A percentile compares a stretch with the other conserved stretches of the same genome.
These are phyloP conservation scores for Riparia riparia DNA, from an alignment of 2,113 vertebrate species.

Conservation along the genomic window DNA sequence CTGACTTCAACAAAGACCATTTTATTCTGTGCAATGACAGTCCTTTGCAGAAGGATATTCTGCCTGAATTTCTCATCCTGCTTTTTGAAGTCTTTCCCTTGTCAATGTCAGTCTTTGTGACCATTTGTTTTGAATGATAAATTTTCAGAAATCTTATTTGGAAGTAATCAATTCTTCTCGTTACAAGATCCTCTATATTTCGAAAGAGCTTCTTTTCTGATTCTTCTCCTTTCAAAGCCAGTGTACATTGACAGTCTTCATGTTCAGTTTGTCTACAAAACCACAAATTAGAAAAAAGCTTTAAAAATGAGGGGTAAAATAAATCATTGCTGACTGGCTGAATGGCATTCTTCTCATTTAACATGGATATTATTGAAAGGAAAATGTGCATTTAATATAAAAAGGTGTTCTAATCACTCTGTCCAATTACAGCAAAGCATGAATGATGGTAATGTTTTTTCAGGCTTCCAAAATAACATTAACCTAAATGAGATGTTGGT, in stretches of 20 bases:
- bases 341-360: conserved; percentile 6
- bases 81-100: not conserved
- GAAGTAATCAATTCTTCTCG: not conserved
- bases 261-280: not conserved
- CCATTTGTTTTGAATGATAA: conserved; percentile 2
- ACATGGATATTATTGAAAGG: not conserved
- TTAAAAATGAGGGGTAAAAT: not conserved
- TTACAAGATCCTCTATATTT: not conserved
- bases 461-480: not conserved
- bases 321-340: not conserved
- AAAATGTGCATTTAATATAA: conserved; percentile 51
- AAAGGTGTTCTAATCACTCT: conserved; percentile 46
- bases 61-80: not conserved
- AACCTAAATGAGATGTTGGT: not conserved
- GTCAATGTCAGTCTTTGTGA: not conserved
- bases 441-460: not conserved
- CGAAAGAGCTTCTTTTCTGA: not conserved
- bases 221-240: not conserved
- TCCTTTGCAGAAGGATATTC: not conserved
- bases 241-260: not conserved
- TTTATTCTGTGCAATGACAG: not conserved
- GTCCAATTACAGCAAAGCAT: conserved; percentile 23
- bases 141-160: not conserved
- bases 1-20: not conserved
- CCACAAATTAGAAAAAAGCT: not conserved